Conservation (phyloP, 2,888 invertebrate species). For the Himalopsyche tibetana region DNA sequence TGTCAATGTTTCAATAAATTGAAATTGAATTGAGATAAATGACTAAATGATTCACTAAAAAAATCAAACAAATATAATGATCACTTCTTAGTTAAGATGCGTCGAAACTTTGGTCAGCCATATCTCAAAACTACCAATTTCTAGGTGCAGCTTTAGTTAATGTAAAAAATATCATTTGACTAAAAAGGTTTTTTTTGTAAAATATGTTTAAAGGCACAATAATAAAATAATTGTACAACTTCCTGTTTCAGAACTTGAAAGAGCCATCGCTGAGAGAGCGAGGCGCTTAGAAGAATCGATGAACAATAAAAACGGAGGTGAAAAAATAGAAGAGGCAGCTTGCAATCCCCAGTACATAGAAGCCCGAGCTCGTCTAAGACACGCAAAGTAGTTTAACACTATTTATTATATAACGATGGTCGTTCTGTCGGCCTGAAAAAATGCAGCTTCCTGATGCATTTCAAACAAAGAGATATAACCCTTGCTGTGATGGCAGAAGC, state of each 20-base stretch:
- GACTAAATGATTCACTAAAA: no score
- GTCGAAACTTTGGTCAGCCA: no score
- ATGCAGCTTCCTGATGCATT: slow-evolving; percentile 6
- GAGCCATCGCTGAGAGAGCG: slow-evolving; percentile 80
- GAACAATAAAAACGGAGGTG: slow-evolving; percentile 70
- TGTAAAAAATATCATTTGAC: no score
- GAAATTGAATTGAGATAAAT: no score
- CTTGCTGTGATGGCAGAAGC: slow-evolving; percentile 40
- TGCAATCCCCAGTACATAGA: slow-evolving; percentile 73
- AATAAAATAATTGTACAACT: not conserved
- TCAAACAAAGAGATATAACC: slow-evolving; percentile 45
- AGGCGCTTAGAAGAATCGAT: slow-evolving; percentile 76
- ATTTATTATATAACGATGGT: slow-evolving; percentile 32
- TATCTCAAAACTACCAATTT: no score
- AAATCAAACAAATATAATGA: no score
- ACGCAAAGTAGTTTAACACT: slow-evolving; percentile 68
- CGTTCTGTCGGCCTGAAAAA: not conserved
- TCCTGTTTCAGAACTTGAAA: slow-evolving; percentile 76
- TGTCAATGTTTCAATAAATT: no score
- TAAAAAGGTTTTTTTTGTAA: no score
- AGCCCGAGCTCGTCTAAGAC: slow-evolving; percentile 74
- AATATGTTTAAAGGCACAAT: no score
- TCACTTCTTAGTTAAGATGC: no score
- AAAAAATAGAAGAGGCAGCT: slow-evolving; percentile 71
- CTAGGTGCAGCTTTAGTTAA: no score